Conservation (phyloP, 1,140 invertebrate species). For the Sipha flava region DNA sequence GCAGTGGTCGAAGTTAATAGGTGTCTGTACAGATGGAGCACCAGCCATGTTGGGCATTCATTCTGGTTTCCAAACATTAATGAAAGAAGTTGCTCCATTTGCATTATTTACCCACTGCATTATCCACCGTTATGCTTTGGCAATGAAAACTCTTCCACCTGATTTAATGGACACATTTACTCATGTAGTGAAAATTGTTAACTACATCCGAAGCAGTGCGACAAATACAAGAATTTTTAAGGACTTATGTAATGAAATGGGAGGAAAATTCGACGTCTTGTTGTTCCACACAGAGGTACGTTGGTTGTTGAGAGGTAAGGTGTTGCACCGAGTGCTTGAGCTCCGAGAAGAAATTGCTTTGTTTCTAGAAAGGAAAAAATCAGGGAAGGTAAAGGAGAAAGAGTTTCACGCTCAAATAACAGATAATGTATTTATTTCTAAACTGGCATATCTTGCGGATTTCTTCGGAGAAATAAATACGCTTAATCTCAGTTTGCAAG, state of each 20-base stretch:
- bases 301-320: background rate
- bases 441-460: background rate
- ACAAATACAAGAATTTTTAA: slow-evolving; percentile 10
- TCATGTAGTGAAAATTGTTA: too few species aligned
- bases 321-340: background rate
- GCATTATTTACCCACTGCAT: background rate
- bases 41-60: background rate
- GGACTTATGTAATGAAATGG: background rate
- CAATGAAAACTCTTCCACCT: background rate
- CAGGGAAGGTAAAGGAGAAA: too few species aligned
- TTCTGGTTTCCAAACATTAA: slow-evolving; percentile 11
- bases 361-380: too few species aligned
- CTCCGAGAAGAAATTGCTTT: background rate
- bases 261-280: background rate
- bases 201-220: background rate
- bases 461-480: background rate
- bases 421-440: background rate
- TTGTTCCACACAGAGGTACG: background rate
- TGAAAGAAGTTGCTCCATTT: too few species aligned
- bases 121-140: background rate
- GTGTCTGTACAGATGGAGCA: too few species aligned
- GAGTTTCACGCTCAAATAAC: too few species aligned
- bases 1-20: too few species aligned
- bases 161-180: background rate
- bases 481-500: background rate